Base-by-base conservation (phyloP, 2,113 vertebrate genomes). In the Muscicapa adusta region DNA sequence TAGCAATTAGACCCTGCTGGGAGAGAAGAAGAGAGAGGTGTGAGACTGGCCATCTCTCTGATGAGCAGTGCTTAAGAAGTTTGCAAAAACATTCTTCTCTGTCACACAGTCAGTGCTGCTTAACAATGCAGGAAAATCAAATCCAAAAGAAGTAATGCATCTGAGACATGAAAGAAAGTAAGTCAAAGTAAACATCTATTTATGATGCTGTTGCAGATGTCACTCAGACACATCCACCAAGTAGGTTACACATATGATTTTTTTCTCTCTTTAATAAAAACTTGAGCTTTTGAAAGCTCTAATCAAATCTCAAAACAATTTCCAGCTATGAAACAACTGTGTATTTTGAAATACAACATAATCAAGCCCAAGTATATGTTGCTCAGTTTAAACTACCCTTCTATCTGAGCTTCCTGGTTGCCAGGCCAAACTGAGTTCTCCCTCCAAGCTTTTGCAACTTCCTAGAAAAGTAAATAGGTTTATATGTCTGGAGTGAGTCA, bases 241-340 rank as follows among this genome's bases (percentile, higher is more conserved):
- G 42, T 6, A 70, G 33, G 42, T 72, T 58, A 76, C 0, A 0
- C 57, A 38, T 14, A 70, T 70, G 42, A 58, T 74, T 74, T 77
- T 90, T 53, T 54, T 87, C 22, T 81, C 20, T 66, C 76, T 54
- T 78, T 70, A 66, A 78, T 80, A 82, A 54, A 80, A 95, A 80
- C 40, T 67, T 54, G 78, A 88, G 23, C 57, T 93, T 58, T 81
- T 75, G 58, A 89, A 77, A 93, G 61, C 65, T 77, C 90, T 80
- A 83, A 68, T 84, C 73, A 92, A 92, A 89, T 53, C 73, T 92
- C 83, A 84, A n/a, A 93, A 60, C 57, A 75, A 71, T 74, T 86
- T 90, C 40, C 61, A 89, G 38, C 75, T 63, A 7, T 40, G 66
- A 85, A 77, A 75, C 40, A 91, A 25, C 16, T 7, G 24, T 24